Evolutionary conservation across 2,888 invertebrate species (phyloP), one percentile per base, ranked within the genome.

Genomic region (Rhodophaea formosa): DNA sequence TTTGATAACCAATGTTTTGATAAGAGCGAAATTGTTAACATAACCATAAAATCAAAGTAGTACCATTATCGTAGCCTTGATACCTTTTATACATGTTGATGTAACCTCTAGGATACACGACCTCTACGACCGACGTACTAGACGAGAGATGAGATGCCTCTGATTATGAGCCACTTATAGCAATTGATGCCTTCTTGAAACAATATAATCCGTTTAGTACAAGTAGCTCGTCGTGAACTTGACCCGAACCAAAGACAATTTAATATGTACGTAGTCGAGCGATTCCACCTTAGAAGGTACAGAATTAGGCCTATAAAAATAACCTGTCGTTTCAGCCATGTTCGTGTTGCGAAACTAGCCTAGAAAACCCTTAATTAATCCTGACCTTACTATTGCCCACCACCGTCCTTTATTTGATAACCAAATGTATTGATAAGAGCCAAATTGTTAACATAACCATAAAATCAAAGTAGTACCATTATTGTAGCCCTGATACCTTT

Each of bases 391-490:
- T 35, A 15, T 35, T 51, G 35, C 49, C 12, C 17, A 12, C 17
- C 7, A 12, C 15, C 35, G 35, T 35, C 35, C 51, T 35, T 51
- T 46, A 45, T 45, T 55, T 45, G 54, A 44, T 45, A 45, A 55
- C 32, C 44, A n/a, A 46, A 39, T 39, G 47, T 56, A 23, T 47
- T 56, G 29, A 42, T 47, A 56, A 49, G 42, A 56, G 17, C 51
- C 15, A 17, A 47, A 55, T 45, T 55, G 54, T 56, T 47, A 39
- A 23, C 56, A 42, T 39, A 47, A 47, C 15, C 55, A 35, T 46
- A 46, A 55, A 56, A 47, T 47, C 49, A 49, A 56, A 49, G 46
- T 56, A 56, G 46, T 14, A 47, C 39, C 53, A 56, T 56, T 56
- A 56, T 56, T 17, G 47, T 35, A 51, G 23, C 30, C 30, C 30